Evolutionary conservation across 2,888 invertebrate genomes (phyloP), one percentile per base, ranked within the genome.

Genomic region (Poecilobothrus nobilitatus): DNA sequence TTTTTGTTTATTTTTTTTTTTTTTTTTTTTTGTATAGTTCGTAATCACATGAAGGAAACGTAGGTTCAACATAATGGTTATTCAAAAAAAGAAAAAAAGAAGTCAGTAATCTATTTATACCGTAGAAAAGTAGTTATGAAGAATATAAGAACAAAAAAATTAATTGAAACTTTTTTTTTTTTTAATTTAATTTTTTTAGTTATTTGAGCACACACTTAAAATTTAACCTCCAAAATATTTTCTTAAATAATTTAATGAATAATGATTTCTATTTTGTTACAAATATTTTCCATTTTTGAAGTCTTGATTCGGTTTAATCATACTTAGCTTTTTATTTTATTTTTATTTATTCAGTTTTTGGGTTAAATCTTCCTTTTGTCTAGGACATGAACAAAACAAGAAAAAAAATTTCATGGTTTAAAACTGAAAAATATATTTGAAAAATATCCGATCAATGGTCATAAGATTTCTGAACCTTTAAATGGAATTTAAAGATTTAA

Each of bases 331-430:
- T 41, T 41, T 9, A 41, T 41, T 41, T 12, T 41, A 8, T 12
- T n/a, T n/a, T n/a, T n/a, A n/a, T n/a, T n/a, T n/a, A n/a, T n/a
- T n/a, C n/a, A n/a, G n/a, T n/a, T 9, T 44, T 18, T 1, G n/a
- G 53, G 53, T 53, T 53, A 53, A 53, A 53, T 53, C 53, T 53
- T 15, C 53, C n/a, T 53, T 53, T 53, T 53, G 53, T 53, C 53
- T 53, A 53, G 41, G 41, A 41, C 15, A 27, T 5, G 27, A 27
- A 27, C 5, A 5, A 27, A 41, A 41, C 2, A 41, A 41, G 7
- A 41, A 15, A 3, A 41, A 18, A 53, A 53, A 15, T 53, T 53
- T 53, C 53, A 53, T 18, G 53, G 18, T 53, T 53, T 53, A 18
- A 53, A 53, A 53, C 2, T 53, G 6, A 12, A 53, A 53, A 53